A percentile compares a stretch with the other conserved stretches of the same genome.
These are phyloP conservation scores for Bombus superbus DNA, from an alignment of 1,140 invertebrate species.

Conservation along the genomic window DNA sequence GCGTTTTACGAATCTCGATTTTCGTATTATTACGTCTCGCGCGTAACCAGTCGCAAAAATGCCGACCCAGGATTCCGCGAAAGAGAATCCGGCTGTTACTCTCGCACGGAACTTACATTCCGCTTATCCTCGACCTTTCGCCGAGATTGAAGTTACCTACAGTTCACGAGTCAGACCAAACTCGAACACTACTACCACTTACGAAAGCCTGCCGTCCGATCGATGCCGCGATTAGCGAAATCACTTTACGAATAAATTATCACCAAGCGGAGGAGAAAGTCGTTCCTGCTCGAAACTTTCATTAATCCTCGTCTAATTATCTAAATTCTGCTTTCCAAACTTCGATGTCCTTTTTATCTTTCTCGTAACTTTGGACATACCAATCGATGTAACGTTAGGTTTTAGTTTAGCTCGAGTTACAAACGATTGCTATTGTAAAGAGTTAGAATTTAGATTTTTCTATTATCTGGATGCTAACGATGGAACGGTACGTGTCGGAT, in stretches of 20 bases:
- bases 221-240: constrained; percentile 38
- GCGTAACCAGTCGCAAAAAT: constrained; percentile 8
- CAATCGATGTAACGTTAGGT: not conserved
- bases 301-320: constrained; percentile 7
- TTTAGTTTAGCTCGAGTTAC: not conserved
- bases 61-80: not conserved
- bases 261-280: not conserved
- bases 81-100: not conserved
- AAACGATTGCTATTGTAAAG: no score
- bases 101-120: constrained; percentile 14
- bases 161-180: not conserved
- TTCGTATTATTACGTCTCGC: constrained; percentile 17
- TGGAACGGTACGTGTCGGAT: no score
- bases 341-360: not conserved
- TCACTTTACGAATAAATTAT: constrained; percentile 48
- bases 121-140: not conserved
- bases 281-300: not conserved
- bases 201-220: constrained; percentile 4
- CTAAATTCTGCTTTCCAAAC: not conserved
- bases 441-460: no score
- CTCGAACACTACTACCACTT: not conserved
- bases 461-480: no score
- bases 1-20: not conserved
- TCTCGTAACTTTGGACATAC: not conserved
- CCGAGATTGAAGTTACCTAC: constrained; percentile 26